Evolutionary conservation across 2,797 vertebrate species (phyloP), one percentile per base, ranked within the genome.

Genomic region (Semotilus atromaculatus): DNA sequence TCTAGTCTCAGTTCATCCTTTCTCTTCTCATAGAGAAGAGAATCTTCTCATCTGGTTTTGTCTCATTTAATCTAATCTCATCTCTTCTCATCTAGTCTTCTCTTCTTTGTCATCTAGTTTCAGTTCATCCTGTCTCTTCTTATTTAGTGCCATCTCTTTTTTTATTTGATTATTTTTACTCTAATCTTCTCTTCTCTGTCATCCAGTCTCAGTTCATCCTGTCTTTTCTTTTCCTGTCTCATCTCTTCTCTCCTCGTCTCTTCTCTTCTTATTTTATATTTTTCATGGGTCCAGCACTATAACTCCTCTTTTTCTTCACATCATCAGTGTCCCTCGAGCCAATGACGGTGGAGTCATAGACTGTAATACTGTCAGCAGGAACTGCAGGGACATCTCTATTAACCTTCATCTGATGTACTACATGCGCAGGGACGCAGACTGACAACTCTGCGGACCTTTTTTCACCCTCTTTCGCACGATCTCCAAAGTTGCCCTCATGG

Each of bases 321-420:
- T 81, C 45, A 19, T 73, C 66, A 73, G 53, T 36, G 58, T 87
- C 86, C 53, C 72, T 73, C 19, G 43, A 85, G 86, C 83, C 85
- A 90, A 83, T 89, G 83, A 76, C 60, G 66, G 89, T 84, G 86
- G 86, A 92, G 91, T 93, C 89, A 93, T 90, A 89, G 88, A 80
- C 82, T 86, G 51, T 77, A 78, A 81, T 66, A 71, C 87, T 91
- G 84, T 89, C 91, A 92, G 88, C 89, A 85, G 79, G 77, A 82
- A 75, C 81, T 85, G 81, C 83, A 88, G 82, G 92, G 91, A 94
- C 90, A 93, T 93, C 89, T 94, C 94, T 89, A 91, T 95, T 95
- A 94, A 93, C 93, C 93, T 94, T 92, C 89, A 90, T 86, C 87
- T 91, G 75, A 89, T 74, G 60, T 91, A 88, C 87, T 55, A 84